Evolutionary conservation across 2,113 vertebrate genomes (phyloP), one percentile per base, ranked within the genome.

Genomic region (Halcyon malimbica): DNA sequence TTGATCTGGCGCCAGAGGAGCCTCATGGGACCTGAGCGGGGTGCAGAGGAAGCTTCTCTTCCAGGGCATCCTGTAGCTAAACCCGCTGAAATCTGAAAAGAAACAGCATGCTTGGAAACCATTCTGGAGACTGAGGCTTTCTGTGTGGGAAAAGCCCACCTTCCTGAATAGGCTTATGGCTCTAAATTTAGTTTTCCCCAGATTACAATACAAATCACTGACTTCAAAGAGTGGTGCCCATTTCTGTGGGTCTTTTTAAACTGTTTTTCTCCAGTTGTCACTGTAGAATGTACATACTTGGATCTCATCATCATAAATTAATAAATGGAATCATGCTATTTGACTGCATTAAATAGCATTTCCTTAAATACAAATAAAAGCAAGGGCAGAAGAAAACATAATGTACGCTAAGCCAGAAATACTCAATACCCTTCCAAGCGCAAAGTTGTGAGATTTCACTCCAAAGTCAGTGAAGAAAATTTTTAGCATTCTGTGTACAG

Each of bases 1-100:
- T 78, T 0, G 2, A 26, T 78, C 25, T 6, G 2, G 54, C 19
- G n/a, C 37, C n/a, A 16, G 42, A 64, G 54, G 46, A 83, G 23
- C 35, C 28, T 62, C 29, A 4, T 12, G 0, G 1, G 59, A 44
- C 35, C 67, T 9, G 35, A 59, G 16, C 4, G 2, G 6, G 5
- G 1, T 53, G 42, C 46, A 53, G 48, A 62, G 41, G 41, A 86
- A 53, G 9, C 9, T 37, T 63, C 44, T 16, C 6, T 39, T 31
- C 24, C 24, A 5, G 48, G 13, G 23, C 7, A 24, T 65, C 13
- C n/a, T 69, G 13, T 37, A 39, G 71, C 4, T 64, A 37, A 57
- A 53, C 9, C 17, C 59, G 29, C 15, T 59, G 62, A 75, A 60
- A 25, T 23, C 6, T 16, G 62, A 37, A 70, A 56, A 63, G 59